Evolutionary conservation across 2,888 invertebrate species (phyloP), one percentile per base, ranked within the genome.

Genomic region (Phyllotreta cruciferae): DNA sequence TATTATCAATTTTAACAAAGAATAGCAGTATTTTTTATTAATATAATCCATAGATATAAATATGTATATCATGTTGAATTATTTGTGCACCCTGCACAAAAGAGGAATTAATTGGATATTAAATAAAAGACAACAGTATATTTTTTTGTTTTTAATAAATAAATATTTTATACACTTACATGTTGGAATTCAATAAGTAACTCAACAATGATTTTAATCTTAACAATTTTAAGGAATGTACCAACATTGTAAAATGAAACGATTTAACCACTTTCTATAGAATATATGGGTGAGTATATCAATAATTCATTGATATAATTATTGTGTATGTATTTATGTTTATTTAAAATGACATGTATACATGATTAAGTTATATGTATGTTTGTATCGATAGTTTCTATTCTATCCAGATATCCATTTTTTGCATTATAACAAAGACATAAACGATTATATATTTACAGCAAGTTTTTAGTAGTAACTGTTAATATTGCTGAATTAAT

Each of bases 101-200:
- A 11, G 11, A 37, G n/a, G 37, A 11, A 38, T 38, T 38, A 11
- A 9, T n/a, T 3, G n/a, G 11, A n/a, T n/a, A n/a, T n/a, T n/a
- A 56, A 63, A 61, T 47, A 11, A 50, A 11, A 39, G 36, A 14
- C 50, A 14, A 4, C n/a, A 36, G 36, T 6, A 47, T 66, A 70
- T 62, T 72, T 70, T 74, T 71, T 74, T 77, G 78, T 49, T 44
- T 47, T 78, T 79, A 77, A 79, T 79, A 79, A 78, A 79, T 77
- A 77, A 78, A 78, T 78, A 78, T 74, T 78, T 79, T 78, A 73
- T 77, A 78, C 78, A 78, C 75, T 74, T 75, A 78, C 73, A 75
- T 72, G 71, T 71, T 75, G 74, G 71, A 69, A 68, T 70, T 68
- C 66, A 74, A 39, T 24, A 57, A 47, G 73, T 37, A 73, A 77